Evolutionary conservation across 2,888 invertebrate species (phyloP), one percentile per base, ranked within the genome.

Genomic region (Zhuqinia jingwanae): DNA sequence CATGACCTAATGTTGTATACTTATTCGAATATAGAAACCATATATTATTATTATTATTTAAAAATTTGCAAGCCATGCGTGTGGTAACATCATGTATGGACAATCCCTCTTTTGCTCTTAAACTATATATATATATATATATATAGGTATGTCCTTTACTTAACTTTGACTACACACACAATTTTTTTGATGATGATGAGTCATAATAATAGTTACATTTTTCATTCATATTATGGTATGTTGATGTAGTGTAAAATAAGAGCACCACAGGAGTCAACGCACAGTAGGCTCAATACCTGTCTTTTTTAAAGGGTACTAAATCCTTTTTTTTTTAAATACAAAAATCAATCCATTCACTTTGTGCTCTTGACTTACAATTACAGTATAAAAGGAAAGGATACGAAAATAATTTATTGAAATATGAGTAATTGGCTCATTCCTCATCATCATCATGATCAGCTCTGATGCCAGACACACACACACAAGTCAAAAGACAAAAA

Each of bases 321-420:
- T 30, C n/a, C 20, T 50, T 13, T 13, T n/a, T n/a, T n/a, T n/a
- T n/a, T n/a, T n/a, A n/a, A n/a, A n/a, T n/a, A n/a, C 10, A 22
- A 65, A n/a, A 65, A 27, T 13, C 22, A 60, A 63, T 17, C 76
- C 83, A 83, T 83, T 83, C 83, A 83, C 82, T 85, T 83, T 20
- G 36, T 85, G 85, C 70, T 85, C 85, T 85, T 85, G 85, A 85
- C 78, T 78, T 68, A 56, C 36, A 36, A 36, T 36, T 36, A 36
- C 36, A 36, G 36, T 36, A 45, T 50, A 70, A 70, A 81, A 63
- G 22, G 78, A 63, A 63, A 78, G 63, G 76, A 36, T 70, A 70
- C n/a, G 47, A 50, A 47, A 58, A 76, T 58, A 65, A 58, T 70
- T 70, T 36, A 70, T 70, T 70, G 56, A 22, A 81, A 70, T 73